Conservation (phyloP, 2,113 vertebrate species). For the Cnemophilus loriae region DNA sequence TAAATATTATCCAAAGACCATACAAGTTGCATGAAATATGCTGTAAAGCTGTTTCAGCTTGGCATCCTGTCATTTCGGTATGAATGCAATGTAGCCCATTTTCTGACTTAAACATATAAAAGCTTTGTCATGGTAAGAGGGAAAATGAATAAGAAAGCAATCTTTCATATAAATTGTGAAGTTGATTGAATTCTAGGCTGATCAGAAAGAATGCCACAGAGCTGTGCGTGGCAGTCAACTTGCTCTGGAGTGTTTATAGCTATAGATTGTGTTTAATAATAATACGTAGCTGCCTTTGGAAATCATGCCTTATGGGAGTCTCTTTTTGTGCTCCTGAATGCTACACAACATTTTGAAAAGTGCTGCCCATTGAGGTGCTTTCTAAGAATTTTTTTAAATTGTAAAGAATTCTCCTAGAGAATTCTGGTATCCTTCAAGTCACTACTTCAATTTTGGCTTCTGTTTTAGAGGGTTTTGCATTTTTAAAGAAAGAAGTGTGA, state of each 20-base stretch:
- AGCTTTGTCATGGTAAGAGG: neutral
- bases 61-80: neutral
- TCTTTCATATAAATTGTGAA: neutral
- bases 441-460: neutral
- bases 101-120: neutral
- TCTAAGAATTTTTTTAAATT: neutral
- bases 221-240: neutral
- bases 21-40: neutral
- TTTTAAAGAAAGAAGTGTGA: neutral
- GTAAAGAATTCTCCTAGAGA: neutral
- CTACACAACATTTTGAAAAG: neutral
- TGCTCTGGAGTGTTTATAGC: neutral
- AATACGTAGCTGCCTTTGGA: neutral
- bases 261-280: neutral
- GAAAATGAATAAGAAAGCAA: neutral
- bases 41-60: neutral
- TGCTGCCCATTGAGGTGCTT: neutral
- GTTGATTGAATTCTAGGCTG: neutral
- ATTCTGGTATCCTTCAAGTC: neutral
- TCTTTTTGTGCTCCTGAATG: neutral
- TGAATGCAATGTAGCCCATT: neutral
- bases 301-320: neutral
- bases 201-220: neutral
- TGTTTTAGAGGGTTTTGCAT: neutral
- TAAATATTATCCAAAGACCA: neutral